Evolutionary conservation across 53 echinoderm and acorn worm species (phyloP), one percentile per base, ranked within the genome.

Genomic region (Stichopus horrens): DNA sequence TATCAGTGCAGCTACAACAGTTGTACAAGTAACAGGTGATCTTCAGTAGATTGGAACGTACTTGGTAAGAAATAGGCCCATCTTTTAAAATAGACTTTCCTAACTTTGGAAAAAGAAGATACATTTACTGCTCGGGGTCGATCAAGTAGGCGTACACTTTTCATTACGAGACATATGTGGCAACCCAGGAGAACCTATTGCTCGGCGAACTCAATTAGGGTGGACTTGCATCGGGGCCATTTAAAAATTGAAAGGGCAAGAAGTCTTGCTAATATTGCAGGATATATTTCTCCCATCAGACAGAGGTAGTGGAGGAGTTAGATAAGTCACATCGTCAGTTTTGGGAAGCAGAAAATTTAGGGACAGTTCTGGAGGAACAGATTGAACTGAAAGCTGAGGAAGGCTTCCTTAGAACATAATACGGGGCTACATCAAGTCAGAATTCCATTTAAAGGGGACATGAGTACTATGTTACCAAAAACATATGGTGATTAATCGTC

Each of bases 121-220:
- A 13, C 78, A 88, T 88, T 6, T 75, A n/a, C 51, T 88, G 7
- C 76, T 88, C 7, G 88, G 88, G n/a, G 18, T 77, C 14, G 65
- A 88, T 53, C 59, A 83, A 20, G 54, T 79, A 37, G 83, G 83
- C 66, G 14, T 89, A 20, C 83, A 89, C 54, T 82, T 7, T 18
- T 66, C 89, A 14, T 8, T 89, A 20, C 11, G 83, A 71, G 89
- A 89, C 22, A 54, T 89, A 18, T 86, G 87, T 74, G 87, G 87
- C 14, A 73, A 74, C n/a, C 74, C 87, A 13, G 87, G 83, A 20
- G 83, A 89, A 9, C 83, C 89, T n/a, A 89, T 89, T 65, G 89
- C 73, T 59, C 16, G 89, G 21, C 55, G 23, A 9, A 89, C 89
- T 18, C 13, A 63, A 52, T 55, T 89, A 67, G 57, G 89, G 8